Base-by-base conservation (phyloP, 92 coral and sea anemone species). In the Palythoa heliodiscus region DNA sequence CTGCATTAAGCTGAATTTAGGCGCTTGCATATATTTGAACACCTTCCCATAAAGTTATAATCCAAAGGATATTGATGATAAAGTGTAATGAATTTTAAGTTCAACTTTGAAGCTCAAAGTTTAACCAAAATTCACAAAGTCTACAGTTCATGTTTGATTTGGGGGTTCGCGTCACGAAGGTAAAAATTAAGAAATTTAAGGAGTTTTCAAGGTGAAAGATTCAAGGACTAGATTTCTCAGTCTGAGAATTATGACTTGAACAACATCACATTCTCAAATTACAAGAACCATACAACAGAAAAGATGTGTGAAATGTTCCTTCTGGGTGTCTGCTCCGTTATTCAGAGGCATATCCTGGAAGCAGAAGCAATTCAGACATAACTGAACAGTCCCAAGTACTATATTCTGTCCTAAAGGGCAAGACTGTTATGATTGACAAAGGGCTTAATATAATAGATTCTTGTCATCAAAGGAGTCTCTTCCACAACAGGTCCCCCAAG, bases 231-330 rank as follows among this genome's bases (percentile, higher is more conserved):
- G 4, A 89, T 86, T 52, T 10, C 84, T 14, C 54, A 77, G 9
- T 81, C 91, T 19, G 92, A 86, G 72, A 89, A 89, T 63, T 86
- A 79, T 81, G 92, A 89, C 57, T 57, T 89, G 0, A 91, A 88
- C 71, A 87, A 84, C 57, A 68, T 88, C 2, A 88, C 93, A 0
- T 88, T 91, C 55, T 87, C 90, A 48, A 61, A 75, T 4, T 86
- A 89, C 72, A 82, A 86, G 68, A 89, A 89, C 37, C 89, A 89
- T 84, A 76, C 88, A 2, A 87, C 93, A 0, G 93, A 90, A 2
- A 90, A 90, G 83, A 83, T 22, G 88, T 90, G 4, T 90, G 93
- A 88, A 87, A 70, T 19, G 66, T 47, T 58, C 90, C 93, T 29
- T 73, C 54, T 86, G 89, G 87, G 7, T 48, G 70, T 15, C 77